Evolutionary conservation across 2,113 vertebrate species (phyloP).

Genomic region (Neofelis nebulosa): DNA sequence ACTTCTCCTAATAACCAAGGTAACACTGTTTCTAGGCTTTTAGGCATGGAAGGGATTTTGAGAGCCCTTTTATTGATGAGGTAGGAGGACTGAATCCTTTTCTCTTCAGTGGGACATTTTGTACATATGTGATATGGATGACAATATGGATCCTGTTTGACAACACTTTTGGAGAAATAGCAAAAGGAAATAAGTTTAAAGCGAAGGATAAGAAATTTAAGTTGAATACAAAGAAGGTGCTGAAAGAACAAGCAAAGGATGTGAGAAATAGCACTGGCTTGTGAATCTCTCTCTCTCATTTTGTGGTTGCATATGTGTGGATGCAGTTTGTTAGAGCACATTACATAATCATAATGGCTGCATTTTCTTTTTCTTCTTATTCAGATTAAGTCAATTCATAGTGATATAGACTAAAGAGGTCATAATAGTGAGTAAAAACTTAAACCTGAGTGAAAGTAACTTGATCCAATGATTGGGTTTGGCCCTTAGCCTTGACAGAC

Average conservation of each 20-base stretch:
- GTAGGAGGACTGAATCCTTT: conserved; percentile 29
- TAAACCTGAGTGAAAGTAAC: neutral
- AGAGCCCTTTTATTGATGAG: conserved; percentile 32
- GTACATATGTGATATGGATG: conserved; percentile 26
- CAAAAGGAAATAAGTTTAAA: conserved; percentile 2
- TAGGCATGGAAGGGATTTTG: conserved; percentile 19
- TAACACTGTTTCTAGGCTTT: conserved; percentile 35
- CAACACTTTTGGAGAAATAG: conserved; percentile 9
- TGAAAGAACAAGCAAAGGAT: neutral
- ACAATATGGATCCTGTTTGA: conserved; percentile 26
- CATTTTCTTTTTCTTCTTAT: conserved; percentile 23
- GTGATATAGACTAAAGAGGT: neutral
- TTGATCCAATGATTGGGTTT: conserved; percentile 5
- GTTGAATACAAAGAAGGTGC: neutral
- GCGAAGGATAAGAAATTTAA: conserved; percentile 10
- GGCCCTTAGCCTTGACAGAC: neutral
- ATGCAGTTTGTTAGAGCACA: neutral
- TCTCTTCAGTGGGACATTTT: conserved; percentile 4
- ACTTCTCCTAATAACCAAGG: conserved; percentile 51
- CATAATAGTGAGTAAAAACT: neutral
- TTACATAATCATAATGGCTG: neutral
- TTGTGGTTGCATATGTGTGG: neutral
- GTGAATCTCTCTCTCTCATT: neutral
- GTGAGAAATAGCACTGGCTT: neutral
- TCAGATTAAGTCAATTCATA: neutral